phyloP scores from a whole-genome alignment of 2,888 invertebrate genomes.

The Pheosia tremula region DNA sequence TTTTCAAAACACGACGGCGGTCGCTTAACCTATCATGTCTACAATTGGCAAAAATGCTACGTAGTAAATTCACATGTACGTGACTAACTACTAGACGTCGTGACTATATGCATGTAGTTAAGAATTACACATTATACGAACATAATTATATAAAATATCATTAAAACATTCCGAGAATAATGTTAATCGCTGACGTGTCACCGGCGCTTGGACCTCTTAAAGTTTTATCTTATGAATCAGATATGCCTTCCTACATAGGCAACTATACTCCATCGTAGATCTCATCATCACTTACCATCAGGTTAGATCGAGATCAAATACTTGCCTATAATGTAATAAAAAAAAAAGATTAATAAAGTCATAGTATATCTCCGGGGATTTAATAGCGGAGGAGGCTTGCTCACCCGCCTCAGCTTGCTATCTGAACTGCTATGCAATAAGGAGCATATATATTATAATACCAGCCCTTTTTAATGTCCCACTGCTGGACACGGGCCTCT shows the following conservation, averaged over 20 bases:
- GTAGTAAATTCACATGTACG: neutral
- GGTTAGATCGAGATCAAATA: too few species aligned
- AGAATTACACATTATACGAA: neutral
- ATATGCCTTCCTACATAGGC: too few species aligned
- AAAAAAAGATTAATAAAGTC: too few species aligned
- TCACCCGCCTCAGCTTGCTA: neutral
- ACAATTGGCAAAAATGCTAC: too few species aligned
- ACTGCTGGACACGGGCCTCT: too few species aligned
- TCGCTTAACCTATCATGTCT: too few species aligned
- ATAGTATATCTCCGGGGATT: neutral
- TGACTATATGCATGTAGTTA: neutral
- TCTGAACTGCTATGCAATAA: neutral
- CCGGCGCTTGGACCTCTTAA: neutral
- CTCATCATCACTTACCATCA: too few species aligned
- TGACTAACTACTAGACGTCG: neutral
- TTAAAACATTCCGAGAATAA: slow-evolving; percentile 5
- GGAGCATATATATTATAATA: too few species aligned
- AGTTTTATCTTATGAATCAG: neutral
- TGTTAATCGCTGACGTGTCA: slow-evolving; percentile 1
- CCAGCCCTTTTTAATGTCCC: too few species aligned
- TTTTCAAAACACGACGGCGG: too few species aligned
- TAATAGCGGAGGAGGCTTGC: neutral
- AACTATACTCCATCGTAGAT: too few species aligned
- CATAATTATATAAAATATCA: neutral
- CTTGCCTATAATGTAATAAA: too few species aligned